phyloP scores from a whole-genome alignment of 2,888 invertebrate species.

The Himalopsyche anomala region DNA sequence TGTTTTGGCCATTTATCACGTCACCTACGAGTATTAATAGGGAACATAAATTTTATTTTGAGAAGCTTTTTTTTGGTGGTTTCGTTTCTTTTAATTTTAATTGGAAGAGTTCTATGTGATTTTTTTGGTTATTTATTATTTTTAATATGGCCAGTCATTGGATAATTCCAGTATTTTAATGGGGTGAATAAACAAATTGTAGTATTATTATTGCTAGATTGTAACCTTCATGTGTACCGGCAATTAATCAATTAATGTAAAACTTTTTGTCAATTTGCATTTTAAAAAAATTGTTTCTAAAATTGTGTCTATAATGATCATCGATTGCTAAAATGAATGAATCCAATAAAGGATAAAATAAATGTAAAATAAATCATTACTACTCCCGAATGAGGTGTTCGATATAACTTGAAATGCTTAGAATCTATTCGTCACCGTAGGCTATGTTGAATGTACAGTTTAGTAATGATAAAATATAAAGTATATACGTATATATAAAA shows the following conservation, averaged over 20 bases:
- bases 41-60: constrained; percentile 34
- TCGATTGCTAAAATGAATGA: too few species aligned
- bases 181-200: background rate
- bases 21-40: constrained; percentile 37
- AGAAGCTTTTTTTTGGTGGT: constrained; percentile 6
- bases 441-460: too few species aligned
- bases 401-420: too few species aligned
- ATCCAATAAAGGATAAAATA: too few species aligned
- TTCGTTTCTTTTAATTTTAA: constrained; percentile 32
- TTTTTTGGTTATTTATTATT: constrained; percentile 35
- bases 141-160: constrained; percentile 5
- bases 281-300: too few species aligned
- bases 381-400: too few species aligned
- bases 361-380: too few species aligned
- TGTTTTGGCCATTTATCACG: constrained; percentile 25
- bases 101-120: constrained; percentile 29
- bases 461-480: too few species aligned
- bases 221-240: background rate
- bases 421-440: too few species aligned
- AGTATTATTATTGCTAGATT: background rate
- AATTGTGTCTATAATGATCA: too few species aligned
- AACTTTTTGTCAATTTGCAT: background rate
- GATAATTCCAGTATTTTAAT: constrained; percentile 2
- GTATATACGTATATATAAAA: too few species aligned
- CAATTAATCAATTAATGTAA: background rate